phyloP scores from a whole-genome alignment of 2,797 vertebrate species.

The Decapterus maruadsi region DNA sequence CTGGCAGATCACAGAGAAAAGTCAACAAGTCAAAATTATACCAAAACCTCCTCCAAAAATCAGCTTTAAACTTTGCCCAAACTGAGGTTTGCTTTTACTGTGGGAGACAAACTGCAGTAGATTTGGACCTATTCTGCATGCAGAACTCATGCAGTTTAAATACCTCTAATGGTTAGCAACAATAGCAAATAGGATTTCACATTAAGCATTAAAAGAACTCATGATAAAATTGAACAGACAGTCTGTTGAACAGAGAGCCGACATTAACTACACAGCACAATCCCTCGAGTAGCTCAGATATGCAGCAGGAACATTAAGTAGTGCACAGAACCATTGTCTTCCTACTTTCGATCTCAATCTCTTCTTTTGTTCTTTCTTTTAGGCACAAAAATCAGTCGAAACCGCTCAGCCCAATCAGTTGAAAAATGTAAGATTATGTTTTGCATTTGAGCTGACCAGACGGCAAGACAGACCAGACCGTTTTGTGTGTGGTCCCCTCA shows the following conservation, averaged over 20 bases:
- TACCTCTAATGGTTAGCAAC: not conserved
- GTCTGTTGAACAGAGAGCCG: not conserved
- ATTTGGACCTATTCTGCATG: not conserved
- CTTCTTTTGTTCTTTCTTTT: slow-evolving; percentile 6
- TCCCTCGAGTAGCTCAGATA: not conserved
- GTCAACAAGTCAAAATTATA: not conserved
- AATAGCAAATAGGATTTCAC: not conserved
- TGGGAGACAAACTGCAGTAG: not conserved
- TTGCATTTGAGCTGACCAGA: not conserved
- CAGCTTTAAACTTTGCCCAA: not conserved
- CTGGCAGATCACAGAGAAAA: not conserved
- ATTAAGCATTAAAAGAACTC: not conserved
- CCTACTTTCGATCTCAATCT: not conserved
- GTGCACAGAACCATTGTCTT: not conserved
- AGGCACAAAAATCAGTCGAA: not conserved
- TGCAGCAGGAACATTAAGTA: slow-evolving; percentile 4
- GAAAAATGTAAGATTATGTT: not conserved
- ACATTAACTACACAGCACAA: not conserved
- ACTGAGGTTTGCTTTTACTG: slow-evolving; percentile 1
- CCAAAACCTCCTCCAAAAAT: slow-evolving; percentile 7
- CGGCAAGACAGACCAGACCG: not conserved
- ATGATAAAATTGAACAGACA: not conserved
- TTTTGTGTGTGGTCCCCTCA: slow-evolving; percentile 11
- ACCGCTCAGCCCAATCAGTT: not conserved
- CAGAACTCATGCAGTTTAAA: not conserved